Percentiles rank a stretch among this genome's conserved stretches.
phyloP scores from a whole-genome alignment of 2,113 vertebrate species.

The Vimba vimba region DNA sequence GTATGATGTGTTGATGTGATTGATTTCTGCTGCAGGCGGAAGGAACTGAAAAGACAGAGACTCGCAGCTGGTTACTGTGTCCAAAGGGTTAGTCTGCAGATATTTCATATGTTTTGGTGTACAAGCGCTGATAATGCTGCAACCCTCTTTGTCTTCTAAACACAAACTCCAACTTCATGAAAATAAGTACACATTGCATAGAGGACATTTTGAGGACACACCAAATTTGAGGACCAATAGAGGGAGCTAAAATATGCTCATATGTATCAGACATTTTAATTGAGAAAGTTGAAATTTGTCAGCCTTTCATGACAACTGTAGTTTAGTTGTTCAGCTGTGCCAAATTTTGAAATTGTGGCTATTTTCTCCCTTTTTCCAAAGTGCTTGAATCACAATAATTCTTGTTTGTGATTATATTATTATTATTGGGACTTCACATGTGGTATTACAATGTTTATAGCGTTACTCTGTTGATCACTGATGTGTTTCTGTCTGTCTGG shows the following conservation, averaged over 20 bases:
- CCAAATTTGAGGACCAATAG: too few relatives aligned
- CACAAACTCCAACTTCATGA: not conserved
- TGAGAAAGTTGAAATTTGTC: not conserved
- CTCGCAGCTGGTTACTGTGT: conserved; percentile 73
- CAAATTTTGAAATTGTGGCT: too few relatives aligned
- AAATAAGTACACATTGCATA: too few relatives aligned
- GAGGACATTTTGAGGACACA: too few relatives aligned
- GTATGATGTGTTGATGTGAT: not conserved
- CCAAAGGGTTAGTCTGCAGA: conserved; percentile 66
- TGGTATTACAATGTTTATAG: not conserved
- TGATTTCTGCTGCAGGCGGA: conserved; percentile 68
- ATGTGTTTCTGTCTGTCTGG: not conserved
- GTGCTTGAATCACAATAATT: too few relatives aligned
- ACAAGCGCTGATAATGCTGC: not conserved
- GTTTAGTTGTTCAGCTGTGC: too few relatives aligned
- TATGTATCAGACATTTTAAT: not conserved
- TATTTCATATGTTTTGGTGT: not conserved
- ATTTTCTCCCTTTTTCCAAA: too few relatives aligned
- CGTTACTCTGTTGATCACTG: not conserved
- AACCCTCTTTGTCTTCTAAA: not conserved
- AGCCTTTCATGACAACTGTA: too few relatives aligned
- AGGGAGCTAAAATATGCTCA: not conserved
- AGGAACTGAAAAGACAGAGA: conserved; percentile 71
- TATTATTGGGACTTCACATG: too few relatives aligned
- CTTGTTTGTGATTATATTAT: too few relatives aligned